Percentiles rank a stretch among this genome's conserved stretches.
These are phyloP conservation scores for Syngnathus scovelli DNA, from an alignment of 2,113 vertebrate species.

Conservation along the genomic window DNA sequence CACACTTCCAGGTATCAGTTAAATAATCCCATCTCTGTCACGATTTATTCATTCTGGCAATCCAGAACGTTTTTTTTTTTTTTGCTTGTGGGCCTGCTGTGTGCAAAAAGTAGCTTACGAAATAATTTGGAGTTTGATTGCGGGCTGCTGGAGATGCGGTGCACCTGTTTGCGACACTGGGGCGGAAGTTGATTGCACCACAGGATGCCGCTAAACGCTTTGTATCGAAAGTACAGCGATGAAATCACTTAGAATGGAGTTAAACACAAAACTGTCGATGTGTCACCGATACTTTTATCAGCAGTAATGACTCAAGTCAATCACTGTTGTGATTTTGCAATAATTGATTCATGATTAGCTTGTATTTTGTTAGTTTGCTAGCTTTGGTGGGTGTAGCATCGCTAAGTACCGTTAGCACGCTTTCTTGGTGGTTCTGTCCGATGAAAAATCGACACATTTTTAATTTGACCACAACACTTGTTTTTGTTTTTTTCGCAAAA, in stretches of 20 bases:
- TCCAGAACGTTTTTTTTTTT: not conserved
- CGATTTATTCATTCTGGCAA: constrained; percentile 8
- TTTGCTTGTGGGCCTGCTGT: not conserved
- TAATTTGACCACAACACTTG: not conserved
- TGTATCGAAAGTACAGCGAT: not conserved
- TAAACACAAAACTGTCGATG: not conserved
- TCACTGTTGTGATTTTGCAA: not conserved
- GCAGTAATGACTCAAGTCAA: not conserved
- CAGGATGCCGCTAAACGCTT: not conserved
- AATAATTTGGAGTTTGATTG: not conserved
- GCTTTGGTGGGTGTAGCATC: not conserved
- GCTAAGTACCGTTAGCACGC: not conserved
- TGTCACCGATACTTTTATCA: not conserved
- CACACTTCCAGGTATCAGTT: constrained; percentile 77
- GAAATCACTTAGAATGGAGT: not conserved
- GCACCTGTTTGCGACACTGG: not conserved
- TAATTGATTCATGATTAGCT: not conserved
- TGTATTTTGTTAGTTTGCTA: not conserved
- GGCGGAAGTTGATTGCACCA: not conserved
- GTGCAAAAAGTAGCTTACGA: not conserved
- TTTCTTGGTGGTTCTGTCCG: not conserved
- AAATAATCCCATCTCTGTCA: not conserved
- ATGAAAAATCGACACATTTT: not conserved
- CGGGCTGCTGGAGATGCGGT: not conserved
- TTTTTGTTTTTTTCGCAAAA: not conserved